phyloP scores from a whole-genome alignment of 2,888 invertebrate genomes.

The Anodontia alba region DNA sequence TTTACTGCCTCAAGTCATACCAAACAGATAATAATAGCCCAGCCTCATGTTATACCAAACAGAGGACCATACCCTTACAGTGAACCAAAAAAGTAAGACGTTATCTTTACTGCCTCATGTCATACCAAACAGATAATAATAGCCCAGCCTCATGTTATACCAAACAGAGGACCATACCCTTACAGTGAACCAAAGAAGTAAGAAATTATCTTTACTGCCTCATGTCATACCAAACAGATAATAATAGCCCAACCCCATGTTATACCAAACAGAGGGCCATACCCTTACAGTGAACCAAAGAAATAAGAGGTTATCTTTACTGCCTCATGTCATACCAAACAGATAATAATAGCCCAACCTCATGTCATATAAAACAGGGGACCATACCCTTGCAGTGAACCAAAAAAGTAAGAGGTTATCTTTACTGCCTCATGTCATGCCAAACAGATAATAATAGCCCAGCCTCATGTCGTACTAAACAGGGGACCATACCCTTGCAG shows the following conservation, averaged over 20 bases:
- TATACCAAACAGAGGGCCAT: slow-evolving; percentile 94
- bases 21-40: slow-evolving; percentile 88
- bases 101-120: slow-evolving; percentile 91
- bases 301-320: slow-evolving; percentile 87
- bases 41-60: slow-evolving; percentile 93
- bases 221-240: no score
- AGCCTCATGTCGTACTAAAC: slow-evolving; percentile 93
- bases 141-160: slow-evolving; percentile 94
- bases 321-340: no score
- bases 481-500: slow-evolving; percentile 97
- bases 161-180: slow-evolving; percentile 95
- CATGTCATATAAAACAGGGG: no score
- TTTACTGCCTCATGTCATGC: no score
- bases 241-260: slow-evolving; percentile 93
- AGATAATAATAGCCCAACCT: no score
- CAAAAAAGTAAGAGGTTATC: no score
- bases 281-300: slow-evolving; percentile 95
- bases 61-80: slow-evolving; percentile 97
- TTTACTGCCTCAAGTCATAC: not conserved
- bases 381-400: slow-evolving; percentile 77
- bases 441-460: slow-evolving; percentile 87
- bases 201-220: no score
- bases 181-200: slow-evolving; percentile 97
- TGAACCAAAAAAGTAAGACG: slow-evolving; percentile 93
- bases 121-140: slow-evolving; percentile 90